These are phyloP conservation scores for Candoia aspera DNA, from an alignment of 2,113 vertebrate species.

Conservation along the genomic window DNA sequence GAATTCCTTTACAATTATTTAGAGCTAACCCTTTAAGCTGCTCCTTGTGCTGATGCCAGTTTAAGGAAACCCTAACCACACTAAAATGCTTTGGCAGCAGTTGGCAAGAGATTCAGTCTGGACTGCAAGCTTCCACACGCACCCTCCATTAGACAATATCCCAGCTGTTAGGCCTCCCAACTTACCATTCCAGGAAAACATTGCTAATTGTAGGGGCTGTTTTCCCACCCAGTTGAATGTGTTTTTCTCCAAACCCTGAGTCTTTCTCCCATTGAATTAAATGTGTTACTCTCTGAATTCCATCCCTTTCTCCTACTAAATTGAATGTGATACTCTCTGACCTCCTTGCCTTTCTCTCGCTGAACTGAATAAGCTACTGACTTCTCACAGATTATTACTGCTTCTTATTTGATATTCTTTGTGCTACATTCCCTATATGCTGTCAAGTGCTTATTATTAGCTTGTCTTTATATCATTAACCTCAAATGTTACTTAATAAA, in stretches of 20 bases:
- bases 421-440: not conserved
- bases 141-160: not conserved
- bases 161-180: not conserved
- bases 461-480: not conserved
- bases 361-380: not conserved
- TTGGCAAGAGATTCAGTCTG: not conserved
- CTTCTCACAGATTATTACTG: not conserved
- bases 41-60: not conserved
- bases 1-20: not conserved
- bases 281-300: not conserved
- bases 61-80: not conserved
- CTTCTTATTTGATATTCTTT: not conserved
- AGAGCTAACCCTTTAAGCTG: not conserved
- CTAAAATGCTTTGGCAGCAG: not conserved
- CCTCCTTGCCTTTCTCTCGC: not conserved
- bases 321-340: not conserved
- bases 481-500: not conserved
- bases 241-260: not conserved
- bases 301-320: not conserved
- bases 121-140: not conserved
- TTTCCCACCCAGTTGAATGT: not conserved
- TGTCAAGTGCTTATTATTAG: not conserved
- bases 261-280: not conserved
- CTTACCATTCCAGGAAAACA: not conserved
- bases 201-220: not conserved